Percentiles rank a stretch among this genome's conserved stretches.
phyloP scores from a whole-genome alignment of 2,888 invertebrate species.

The Apamea anceps region DNA sequence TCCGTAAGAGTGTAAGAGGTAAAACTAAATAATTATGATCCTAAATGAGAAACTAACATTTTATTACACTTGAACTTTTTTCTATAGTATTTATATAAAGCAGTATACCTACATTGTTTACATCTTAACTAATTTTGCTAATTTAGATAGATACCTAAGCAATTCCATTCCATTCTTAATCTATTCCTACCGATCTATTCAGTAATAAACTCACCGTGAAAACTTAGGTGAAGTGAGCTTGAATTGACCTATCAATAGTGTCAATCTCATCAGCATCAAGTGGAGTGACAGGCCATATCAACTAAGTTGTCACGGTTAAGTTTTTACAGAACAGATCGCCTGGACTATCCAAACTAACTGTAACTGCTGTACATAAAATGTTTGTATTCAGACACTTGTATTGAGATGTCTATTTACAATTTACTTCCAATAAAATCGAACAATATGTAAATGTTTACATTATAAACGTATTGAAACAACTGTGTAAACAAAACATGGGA shows the following conservation, averaged over 20 bases:
- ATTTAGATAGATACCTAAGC: background rate
- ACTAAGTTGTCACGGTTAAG: too few species aligned
- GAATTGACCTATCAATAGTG: too few species aligned
- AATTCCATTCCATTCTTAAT: background rate
- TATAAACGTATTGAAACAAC: constrained; percentile 15
- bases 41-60: background rate
- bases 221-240: too few species aligned
- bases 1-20: background rate
- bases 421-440: constrained; percentile 22
- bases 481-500: constrained; percentile 16
- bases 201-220: too few species aligned
- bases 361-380: background rate
- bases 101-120: background rate
- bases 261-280: too few species aligned
- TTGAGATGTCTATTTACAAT: constrained; percentile 24
- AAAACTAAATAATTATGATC: background rate
- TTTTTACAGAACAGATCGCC: too few species aligned
- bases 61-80: background rate
- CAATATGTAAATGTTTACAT: background rate
- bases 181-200: background rate
- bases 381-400: background rate
- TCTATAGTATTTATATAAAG: background rate
- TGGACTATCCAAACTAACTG: background rate
- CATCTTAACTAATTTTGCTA: background rate
- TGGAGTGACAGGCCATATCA: too few species aligned